phyloP scores from a whole-genome alignment of 2,888 invertebrate species.

The Pterobdella sp. region DNA sequence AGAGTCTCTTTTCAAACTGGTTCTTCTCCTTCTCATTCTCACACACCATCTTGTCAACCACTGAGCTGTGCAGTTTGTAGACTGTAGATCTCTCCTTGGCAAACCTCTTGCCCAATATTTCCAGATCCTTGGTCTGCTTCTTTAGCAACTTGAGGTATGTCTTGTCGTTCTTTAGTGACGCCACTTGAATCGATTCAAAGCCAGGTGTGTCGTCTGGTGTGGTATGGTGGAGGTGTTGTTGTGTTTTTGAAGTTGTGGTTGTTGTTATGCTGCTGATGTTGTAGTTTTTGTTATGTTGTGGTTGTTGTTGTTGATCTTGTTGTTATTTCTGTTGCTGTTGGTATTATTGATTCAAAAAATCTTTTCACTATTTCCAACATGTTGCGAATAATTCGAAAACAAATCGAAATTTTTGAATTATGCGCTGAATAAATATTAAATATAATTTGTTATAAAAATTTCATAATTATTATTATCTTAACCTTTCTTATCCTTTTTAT shows the following conservation, averaged over 20 bases:
- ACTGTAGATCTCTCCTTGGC: constrained; percentile 80
- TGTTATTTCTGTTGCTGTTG: too few species aligned
- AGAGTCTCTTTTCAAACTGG: constrained; percentile 56
- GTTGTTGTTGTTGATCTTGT: too few species aligned
- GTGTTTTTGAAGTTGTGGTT: not conserved
- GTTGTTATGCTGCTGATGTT: not conserved
- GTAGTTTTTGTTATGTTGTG: too few species aligned
- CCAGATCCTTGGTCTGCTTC: constrained; percentile 87
- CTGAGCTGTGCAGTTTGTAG: constrained; percentile 72
- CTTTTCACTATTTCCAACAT: too few species aligned
- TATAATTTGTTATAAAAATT: not conserved
- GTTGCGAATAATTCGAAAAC: too few species aligned
- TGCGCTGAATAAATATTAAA: not conserved
- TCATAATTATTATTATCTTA: not conserved
- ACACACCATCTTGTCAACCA: constrained; percentile 81
- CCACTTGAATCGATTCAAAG: constrained; percentile 48
- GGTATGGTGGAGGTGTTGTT: too few species aligned
- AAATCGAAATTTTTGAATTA: too few species aligned
- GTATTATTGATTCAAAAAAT: too few species aligned
- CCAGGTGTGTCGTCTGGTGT: constrained; percentile 40
- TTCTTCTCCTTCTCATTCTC: constrained; percentile 46
- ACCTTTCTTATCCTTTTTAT: constrained; percentile 31
- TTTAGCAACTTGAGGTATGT: constrained; percentile 67
- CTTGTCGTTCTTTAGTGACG: constrained; percentile 46
- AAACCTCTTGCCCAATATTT: constrained; percentile 76